Conservation (phyloP, 2,113 vertebrate genomes). For the Mionectes macconnelli region DNA sequence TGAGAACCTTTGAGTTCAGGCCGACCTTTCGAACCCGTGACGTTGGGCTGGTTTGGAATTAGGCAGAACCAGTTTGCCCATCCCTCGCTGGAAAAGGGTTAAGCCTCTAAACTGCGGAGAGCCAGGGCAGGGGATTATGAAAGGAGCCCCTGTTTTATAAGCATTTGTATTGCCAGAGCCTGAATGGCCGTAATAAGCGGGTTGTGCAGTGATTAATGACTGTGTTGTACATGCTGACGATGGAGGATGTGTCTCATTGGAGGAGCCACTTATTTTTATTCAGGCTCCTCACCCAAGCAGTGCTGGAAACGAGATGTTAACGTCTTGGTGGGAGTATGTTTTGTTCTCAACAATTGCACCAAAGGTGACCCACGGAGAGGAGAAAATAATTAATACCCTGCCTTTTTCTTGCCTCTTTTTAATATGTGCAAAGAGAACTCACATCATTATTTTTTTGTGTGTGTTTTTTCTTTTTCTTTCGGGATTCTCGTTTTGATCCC, state of each 20-base stretch:
- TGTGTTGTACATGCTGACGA: neutral
- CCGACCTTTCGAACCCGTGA: conserved; percentile 60
- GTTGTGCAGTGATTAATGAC: conserved; percentile 32
- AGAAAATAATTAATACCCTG: neutral
- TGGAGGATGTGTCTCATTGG: conserved; percentile 2
- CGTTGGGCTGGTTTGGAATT: conserved; percentile 51
- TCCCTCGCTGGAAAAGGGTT: conserved; percentile 57
- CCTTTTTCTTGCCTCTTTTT: neutral
- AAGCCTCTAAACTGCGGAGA: conserved; percentile 53
- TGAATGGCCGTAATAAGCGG: conserved; percentile 55
- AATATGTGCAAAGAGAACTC: neutral
- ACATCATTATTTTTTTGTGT: fast-evolving
- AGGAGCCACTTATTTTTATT: conserved; percentile 42
- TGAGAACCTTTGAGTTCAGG: neutral
- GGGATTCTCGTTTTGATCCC: neutral
- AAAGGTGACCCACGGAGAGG: neutral
- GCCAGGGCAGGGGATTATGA: conserved; percentile 41
- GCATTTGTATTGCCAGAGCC: conserved; percentile 17
- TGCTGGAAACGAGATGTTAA: conserved; percentile 38
- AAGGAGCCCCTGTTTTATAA: conserved; percentile 35
- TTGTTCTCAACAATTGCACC: neutral
- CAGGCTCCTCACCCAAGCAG: conserved; percentile 5
- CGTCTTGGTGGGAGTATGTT: neutral
- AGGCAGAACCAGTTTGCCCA: conserved; percentile 62
- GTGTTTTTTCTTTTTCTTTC: neutral